Percentiles rank a stretch among this genome's conserved stretches.
phyloP scores from a whole-genome alignment of 2,888 invertebrate species.

The Thyatira batis region DNA sequence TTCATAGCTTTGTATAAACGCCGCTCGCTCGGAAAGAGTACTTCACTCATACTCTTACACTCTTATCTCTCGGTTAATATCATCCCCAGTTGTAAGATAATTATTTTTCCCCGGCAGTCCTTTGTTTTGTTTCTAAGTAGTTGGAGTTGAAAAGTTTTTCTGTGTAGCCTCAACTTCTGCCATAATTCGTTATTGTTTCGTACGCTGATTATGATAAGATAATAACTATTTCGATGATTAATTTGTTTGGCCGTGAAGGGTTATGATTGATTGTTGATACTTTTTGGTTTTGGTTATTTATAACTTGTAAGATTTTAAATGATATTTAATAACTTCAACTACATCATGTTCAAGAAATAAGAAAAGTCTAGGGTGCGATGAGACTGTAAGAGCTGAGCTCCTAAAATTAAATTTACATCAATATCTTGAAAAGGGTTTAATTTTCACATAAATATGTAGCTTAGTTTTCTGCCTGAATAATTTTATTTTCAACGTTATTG shows the following conservation, averaged over 20 bases:
- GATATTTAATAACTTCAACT: too few species aligned
- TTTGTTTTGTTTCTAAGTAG: conserved; percentile 52
- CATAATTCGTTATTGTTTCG: conserved; percentile 13
- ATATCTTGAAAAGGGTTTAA: too few species aligned
- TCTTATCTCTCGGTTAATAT: conserved; percentile 71
- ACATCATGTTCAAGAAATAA: too few species aligned
- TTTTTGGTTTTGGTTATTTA: neutral
- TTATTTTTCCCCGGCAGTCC: conserved; percentile 51
- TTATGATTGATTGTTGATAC: neutral
- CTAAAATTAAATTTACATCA: too few species aligned
- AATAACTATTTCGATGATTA: neutral
- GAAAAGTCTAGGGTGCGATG: too few species aligned
- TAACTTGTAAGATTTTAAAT: too few species aligned
- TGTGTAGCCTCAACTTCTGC: conserved; percentile 18
- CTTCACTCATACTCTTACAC: conserved; percentile 63
- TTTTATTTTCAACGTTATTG: too few species aligned
- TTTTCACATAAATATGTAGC: too few species aligned
- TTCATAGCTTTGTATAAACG: conserved; percentile 80
- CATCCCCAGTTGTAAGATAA: conserved; percentile 61
- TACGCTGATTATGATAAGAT: conserved; percentile 1
- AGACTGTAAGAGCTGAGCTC: too few species aligned
- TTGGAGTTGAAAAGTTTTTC: conserved; percentile 40
- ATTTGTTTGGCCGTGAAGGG: neutral
- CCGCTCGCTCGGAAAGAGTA: conserved; percentile 69
- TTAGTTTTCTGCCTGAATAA: too few species aligned